Evolutionary conservation across 2,888 invertebrate genomes (phyloP), one percentile per base, ranked within the genome.

Genomic region (Apantesis nais): DNA sequence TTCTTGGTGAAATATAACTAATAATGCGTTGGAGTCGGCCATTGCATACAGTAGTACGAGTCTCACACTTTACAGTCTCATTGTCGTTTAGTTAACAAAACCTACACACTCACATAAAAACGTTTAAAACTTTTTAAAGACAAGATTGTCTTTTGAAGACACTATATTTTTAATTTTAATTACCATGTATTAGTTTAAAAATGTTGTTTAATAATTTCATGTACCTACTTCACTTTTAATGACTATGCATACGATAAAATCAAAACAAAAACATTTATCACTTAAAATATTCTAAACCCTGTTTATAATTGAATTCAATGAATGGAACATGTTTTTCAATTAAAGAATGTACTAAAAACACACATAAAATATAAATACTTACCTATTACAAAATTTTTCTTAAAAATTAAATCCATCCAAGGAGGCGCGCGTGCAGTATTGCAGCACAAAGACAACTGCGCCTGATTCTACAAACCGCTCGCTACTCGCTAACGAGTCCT

Each of bases 381-480:
- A 81, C 81, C 83, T 74, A 72, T 41, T 44, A 60, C 14, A 31
- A 31, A n/a, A 29, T 1, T 4, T 34, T 16, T 25, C 58, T 58
- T 29, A 1, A 65, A 41, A 44, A 39, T 29, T 7, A 67, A 61
- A 61, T 66, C 61, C 74, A 72, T 73, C n/a, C n/a, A 71, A 74
- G 7, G 22, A 78, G 34, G 68, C 82, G 83, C 82, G 74, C 82
- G 77, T 75, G 72, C 83, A 75, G 70, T 64, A 34, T 62, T 71
- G 64, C 60, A 68, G 62, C 75, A 71, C 80, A 74, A 66, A 62
- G 73, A 73, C 70, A 72, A 82, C 82, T 82, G 82, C 79, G 81
- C 72, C 52, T 34, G 73, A 74, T 68, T 73, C 60, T 61, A 61
- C 61, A 68, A 73, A 62, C 72, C 41, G 52, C 71, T 65, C 72